These are phyloP conservation scores for Nymphalis io DNA, from an alignment of 1,140 invertebrate genomes.

Conservation along the genomic window DNA sequence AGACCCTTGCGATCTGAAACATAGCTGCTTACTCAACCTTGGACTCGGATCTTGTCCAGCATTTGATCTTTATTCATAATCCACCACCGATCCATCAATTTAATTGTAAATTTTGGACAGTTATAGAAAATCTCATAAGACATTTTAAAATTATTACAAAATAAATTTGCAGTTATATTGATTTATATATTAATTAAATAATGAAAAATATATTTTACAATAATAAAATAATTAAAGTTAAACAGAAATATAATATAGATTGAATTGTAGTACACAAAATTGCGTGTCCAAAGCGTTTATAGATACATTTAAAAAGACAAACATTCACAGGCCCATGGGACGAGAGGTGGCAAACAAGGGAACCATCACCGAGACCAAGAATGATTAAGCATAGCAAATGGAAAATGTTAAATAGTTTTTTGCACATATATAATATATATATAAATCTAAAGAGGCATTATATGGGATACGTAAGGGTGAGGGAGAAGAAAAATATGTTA, in stretches of 20 bases:
- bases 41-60: conserved; percentile 78
- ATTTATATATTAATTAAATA: background rate
- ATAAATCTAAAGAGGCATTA: conserved; percentile 41
- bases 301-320: conserved; percentile 27
- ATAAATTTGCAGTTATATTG: background rate
- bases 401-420: conserved; percentile 65
- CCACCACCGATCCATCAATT: conserved; percentile 48
- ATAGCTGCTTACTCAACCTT: conserved; percentile 82
- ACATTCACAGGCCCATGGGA: conserved; percentile 60
- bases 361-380: conserved; percentile 81
- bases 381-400: conserved; percentile 80
- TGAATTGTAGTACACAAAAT: conserved; percentile 11
- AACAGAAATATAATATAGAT: conserved; percentile 1
- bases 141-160: background rate
- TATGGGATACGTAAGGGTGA: conserved; percentile 39
- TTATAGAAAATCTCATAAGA: background rate
- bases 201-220: background rate
- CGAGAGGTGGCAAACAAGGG: conserved; percentile 62
- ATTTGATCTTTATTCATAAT: conserved; percentile 62
- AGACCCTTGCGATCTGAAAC: conserved; percentile 93
- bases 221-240: background rate
- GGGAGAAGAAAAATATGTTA: conserved; percentile 21
- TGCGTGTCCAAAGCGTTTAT: conserved; percentile 28
- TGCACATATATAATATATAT: conserved; percentile 40
- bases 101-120: conserved; percentile 11